These are phyloP conservation scores for Toxotes lorentzi DNA, from an alignment of 2,797 vertebrate genomes.

Conservation along the genomic window DNA sequence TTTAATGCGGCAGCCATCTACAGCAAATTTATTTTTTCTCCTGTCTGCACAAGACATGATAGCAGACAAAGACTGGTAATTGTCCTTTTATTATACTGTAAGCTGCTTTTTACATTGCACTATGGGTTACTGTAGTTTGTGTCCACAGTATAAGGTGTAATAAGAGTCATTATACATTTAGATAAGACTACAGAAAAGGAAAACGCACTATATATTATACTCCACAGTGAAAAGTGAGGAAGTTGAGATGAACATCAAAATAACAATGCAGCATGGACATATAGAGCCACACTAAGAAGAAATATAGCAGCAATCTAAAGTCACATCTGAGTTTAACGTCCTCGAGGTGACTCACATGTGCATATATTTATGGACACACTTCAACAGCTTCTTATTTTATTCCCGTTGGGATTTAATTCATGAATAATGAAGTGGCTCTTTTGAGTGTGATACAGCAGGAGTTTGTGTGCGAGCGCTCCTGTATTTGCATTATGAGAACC, in stretches of 20 bases:
- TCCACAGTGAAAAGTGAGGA: background rate
- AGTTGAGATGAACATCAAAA: background rate
- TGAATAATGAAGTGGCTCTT: constrained; percentile 39
- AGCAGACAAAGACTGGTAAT: background rate
- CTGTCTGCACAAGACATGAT: background rate
- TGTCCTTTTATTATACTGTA: no score
- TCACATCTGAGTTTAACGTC: constrained; percentile 18
- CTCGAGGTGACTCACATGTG: constrained; percentile 6
- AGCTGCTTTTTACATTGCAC: background rate
- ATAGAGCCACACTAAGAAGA: background rate
- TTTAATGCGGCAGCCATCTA: background rate
- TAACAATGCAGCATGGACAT: background rate
- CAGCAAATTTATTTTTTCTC: background rate
- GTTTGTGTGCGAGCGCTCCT: background rate
- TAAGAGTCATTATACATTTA: background rate
- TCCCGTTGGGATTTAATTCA: background rate
- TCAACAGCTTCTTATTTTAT: constrained; percentile 31
- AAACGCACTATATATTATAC: background rate
- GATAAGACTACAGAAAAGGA: background rate
- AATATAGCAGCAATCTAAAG: background rate
- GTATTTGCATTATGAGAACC: constrained; percentile 30
- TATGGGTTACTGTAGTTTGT: background rate
- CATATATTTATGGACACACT: constrained; percentile 7
- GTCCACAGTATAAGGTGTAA: background rate
- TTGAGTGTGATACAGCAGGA: constrained; percentile 16